Conservation (phyloP, 2,888 invertebrate species). For the Ernsta delagoae region DNA sequence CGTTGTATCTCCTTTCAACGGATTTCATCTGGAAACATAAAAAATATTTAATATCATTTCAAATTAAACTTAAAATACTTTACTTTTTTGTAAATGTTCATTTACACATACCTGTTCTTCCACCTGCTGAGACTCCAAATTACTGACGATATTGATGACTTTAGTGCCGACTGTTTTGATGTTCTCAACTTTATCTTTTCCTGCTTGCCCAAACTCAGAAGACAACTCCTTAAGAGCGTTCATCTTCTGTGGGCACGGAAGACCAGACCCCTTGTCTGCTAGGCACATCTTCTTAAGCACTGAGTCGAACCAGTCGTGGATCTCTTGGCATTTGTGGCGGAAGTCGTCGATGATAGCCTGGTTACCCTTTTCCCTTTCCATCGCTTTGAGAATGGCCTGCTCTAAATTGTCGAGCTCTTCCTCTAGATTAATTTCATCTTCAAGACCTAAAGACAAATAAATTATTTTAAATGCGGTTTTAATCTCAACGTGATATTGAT, state of each 20-base stretch:
- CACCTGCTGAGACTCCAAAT: conserved; percentile 95
- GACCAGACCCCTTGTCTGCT: conserved; percentile 93
- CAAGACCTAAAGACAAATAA: conserved; percentile 67
- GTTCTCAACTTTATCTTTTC: conserved; percentile 88
- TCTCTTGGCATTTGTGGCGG: conserved; percentile 89
- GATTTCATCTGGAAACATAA: conserved; percentile 87
- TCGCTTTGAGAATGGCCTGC: conserved; percentile 87
- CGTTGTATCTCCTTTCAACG: conserved; percentile 92
- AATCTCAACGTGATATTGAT: background rate
- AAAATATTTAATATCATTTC: conserved; percentile 11
- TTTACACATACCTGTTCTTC: conserved; percentile 89
- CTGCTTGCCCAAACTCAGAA: conserved; percentile 89
- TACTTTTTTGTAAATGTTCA: too few relatives aligned
- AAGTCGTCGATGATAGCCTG: conserved; percentile 92
- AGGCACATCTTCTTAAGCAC: conserved; percentile 92
- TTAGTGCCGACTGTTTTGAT: conserved; percentile 88
- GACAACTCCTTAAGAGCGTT: conserved; percentile 89
- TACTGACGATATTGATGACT: conserved; percentile 92
- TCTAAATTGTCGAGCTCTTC: conserved; percentile 90
- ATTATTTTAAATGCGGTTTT: background rate
- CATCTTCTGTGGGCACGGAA: conserved; percentile 92
- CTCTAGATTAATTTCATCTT: conserved; percentile 89
- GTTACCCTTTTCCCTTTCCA: conserved; percentile 90
- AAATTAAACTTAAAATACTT: too few relatives aligned
- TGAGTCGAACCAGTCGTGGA: conserved; percentile 93